A percentile compares a stretch with the other conserved stretches of the same genome.
These are phyloP conservation scores for Nycticorax nycticorax DNA, from an alignment of 2,113 vertebrate species.

Conservation along the genomic window DNA sequence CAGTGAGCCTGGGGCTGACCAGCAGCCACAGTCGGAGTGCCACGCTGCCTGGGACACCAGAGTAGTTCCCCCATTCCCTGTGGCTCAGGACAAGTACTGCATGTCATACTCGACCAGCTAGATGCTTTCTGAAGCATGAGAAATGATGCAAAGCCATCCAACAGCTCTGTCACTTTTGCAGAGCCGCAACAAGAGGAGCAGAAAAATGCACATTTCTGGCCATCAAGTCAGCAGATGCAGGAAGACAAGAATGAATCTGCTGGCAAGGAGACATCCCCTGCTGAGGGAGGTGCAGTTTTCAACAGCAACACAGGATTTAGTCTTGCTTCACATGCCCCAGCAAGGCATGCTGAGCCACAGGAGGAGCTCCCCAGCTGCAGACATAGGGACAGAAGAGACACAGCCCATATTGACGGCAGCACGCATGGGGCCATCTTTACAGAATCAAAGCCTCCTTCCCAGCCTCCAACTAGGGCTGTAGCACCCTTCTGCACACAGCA, in stretches of 20 bases:
- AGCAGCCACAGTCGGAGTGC: fast-evolving
- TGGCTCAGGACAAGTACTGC: not conserved
- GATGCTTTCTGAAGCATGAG: not conserved
- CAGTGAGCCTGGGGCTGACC: not conserved
- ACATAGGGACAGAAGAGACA: not conserved
- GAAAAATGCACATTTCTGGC: not conserved
- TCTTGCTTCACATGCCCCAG: not conserved
- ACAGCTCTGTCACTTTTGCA: not conserved
- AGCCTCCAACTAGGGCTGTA: not conserved
- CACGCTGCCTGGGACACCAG: not conserved
- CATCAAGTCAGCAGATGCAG: not conserved
- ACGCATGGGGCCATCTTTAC: fast-evolving
- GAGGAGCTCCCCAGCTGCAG: not conserved
- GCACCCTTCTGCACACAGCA: not conserved
- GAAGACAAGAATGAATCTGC: not conserved
- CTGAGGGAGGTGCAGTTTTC: not conserved
- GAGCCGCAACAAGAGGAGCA: not conserved
- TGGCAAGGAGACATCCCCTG: not conserved
- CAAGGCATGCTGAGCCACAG: not conserved
- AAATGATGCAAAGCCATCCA: not conserved
- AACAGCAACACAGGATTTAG: not conserved
- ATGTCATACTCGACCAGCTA: fast-evolving
- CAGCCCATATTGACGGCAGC: fast-evolving
- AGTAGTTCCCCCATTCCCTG: not conserved
- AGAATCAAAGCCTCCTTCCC: not conserved